Conservation (phyloP, 2,888 invertebrate genomes). For the Rapana venosa region DNA sequence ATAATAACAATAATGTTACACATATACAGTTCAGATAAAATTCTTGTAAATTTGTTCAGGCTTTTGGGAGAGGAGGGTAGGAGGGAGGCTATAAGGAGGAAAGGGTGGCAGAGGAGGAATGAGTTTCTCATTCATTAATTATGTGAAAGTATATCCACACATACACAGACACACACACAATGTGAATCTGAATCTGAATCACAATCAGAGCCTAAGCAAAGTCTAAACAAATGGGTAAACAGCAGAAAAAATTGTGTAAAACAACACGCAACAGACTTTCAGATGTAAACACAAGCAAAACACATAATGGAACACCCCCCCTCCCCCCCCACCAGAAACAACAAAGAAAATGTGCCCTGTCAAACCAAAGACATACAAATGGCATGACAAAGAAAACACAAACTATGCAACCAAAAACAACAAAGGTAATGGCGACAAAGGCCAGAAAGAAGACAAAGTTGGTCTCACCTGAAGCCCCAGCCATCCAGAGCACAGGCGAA, state of each 20-base stretch:
- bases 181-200: too few species aligned
- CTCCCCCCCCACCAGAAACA: too few species aligned
- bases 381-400: too few species aligned
- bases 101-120: too few species aligned
- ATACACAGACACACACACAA: too few species aligned
- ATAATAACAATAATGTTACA: background rate
- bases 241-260: background rate
- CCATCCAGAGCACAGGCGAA: conserved; percentile 98
- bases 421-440: background rate
- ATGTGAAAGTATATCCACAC: background rate
- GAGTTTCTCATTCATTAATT: background rate
- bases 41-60: too few species aligned
- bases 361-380: too few species aligned
- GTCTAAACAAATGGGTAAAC: background rate
- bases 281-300: too few species aligned
- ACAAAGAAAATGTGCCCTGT: too few species aligned
- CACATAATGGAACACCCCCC: too few species aligned
- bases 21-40: background rate
- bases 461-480: conserved; percentile 88
- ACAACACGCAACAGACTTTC: background rate
- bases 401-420: too few species aligned
- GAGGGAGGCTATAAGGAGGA: background rate
- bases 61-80: too few species aligned
- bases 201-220: background rate
- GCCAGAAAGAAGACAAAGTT: background rate